Conservation (phyloP, 1,140 invertebrate species). For the Neodiprion virginianus region DNA sequence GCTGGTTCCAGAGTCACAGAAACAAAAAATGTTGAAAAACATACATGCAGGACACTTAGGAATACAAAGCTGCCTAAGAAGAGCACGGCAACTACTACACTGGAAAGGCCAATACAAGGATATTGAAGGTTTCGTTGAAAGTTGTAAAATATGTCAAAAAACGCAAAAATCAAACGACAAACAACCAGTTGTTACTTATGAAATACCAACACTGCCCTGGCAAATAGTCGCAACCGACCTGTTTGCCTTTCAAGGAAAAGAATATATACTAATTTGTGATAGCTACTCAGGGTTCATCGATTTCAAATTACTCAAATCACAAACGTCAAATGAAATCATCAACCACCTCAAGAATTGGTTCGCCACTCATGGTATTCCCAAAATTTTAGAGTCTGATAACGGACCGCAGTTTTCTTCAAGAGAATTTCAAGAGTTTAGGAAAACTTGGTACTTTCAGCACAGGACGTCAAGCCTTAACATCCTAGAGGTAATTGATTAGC, state of each 20-base stretch:
- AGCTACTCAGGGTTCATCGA: conserved; percentile 19
- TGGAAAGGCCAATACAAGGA: conserved; percentile 11
- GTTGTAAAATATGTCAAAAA: conserved; percentile 17
- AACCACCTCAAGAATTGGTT: conserved; percentile 20
- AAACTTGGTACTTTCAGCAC: conserved; percentile 9
- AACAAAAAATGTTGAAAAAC: conserved; percentile 33
- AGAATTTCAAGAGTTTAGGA: conserved; percentile 12
- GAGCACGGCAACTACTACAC: conserved; percentile 20
- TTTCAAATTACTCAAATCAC: conserved; percentile 3
- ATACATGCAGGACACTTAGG: conserved; percentile 46
- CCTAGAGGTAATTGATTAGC: conserved; percentile 26
- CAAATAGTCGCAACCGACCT: conserved; percentile 10
- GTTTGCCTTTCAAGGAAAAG: conserved; percentile 11
- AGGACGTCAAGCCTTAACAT: conserved; percentile 24
- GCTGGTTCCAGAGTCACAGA: conserved; percentile 34
- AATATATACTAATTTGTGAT: conserved; percentile 16
- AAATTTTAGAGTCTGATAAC: conserved; percentile 25
- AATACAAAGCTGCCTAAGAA: conserved; percentile 23
- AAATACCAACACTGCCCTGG: conserved; percentile 10
- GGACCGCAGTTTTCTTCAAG: conserved; percentile 22
- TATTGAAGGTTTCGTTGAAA: conserved; percentile 14
- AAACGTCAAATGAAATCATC: conserved; percentile 6
- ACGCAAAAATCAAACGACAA: conserved; percentile 13
- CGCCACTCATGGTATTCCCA: conserved; percentile 27
- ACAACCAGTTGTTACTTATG: conserved; percentile 11